Percentiles rank a stretch among this genome's conserved stretches.
Conservation (phyloP, 2,797 vertebrate species). For the Neosilurus hyrtlii region DNA sequence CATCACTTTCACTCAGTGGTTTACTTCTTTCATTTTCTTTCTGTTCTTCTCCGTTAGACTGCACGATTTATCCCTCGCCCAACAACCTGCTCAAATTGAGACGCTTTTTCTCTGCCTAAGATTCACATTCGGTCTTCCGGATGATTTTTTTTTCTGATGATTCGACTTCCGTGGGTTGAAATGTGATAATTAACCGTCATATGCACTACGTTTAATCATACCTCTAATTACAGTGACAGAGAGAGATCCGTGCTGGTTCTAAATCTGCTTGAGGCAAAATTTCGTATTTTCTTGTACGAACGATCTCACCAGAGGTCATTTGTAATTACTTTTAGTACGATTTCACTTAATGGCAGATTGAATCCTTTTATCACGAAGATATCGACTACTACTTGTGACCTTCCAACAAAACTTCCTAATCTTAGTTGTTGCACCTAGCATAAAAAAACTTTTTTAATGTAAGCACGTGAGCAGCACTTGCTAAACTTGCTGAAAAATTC, state of each 20-base stretch:
- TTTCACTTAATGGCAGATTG: conserved; percentile 38
- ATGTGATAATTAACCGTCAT: conserved; percentile 48
- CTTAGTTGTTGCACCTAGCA: background rate
- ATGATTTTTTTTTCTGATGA: conserved; percentile 10
- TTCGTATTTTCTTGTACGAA: conserved; percentile 11
- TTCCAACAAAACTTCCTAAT: background rate
- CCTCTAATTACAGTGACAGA: conserved; percentile 27
- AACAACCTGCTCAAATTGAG: background rate
- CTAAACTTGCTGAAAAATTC: conserved; percentile 4
- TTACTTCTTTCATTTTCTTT: conserved; percentile 32
- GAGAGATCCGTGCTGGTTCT: conserved; percentile 29
- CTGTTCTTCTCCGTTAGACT: background rate
- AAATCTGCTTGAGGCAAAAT: conserved; percentile 34
- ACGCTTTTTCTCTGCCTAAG: background rate
- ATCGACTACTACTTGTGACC: conserved; percentile 25
- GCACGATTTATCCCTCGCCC: background rate
- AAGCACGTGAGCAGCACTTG: conserved; percentile 9
- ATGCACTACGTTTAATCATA: conserved; percentile 62
- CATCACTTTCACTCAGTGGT: conserved; percentile 11
- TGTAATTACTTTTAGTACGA: conserved; percentile 47
- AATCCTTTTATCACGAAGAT: conserved; percentile 23
- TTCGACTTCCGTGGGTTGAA: conserved; percentile 40
- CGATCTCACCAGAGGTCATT: conserved; percentile 41
- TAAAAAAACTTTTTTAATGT: conserved; percentile 6
- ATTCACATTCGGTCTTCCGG: background rate